These are phyloP conservation scores for Choloepus hoffmanni DNA, from an alignment of 2,113 vertebrate genomes.

Conservation along the genomic window DNA sequence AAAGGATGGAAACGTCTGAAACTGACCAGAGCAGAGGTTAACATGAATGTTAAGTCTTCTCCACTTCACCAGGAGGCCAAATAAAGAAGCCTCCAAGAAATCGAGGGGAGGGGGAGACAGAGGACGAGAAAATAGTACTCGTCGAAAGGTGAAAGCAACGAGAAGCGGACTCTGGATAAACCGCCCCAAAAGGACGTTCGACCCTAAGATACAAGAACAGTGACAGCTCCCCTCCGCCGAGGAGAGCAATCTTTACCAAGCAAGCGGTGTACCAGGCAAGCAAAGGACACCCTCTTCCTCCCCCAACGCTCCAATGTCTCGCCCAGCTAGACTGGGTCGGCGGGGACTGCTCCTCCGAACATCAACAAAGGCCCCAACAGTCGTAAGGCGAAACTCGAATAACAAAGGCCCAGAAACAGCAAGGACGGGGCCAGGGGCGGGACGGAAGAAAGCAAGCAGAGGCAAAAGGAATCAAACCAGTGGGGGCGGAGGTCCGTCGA, in stretches of 20 bases:
- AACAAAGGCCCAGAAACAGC: constrained; percentile 80
- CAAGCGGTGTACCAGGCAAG: background rate
- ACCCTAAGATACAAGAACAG: background rate
- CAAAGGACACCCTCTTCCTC: background rate
- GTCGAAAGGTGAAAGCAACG: background rate
- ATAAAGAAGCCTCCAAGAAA: background rate
- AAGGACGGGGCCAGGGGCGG: constrained; percentile 64
- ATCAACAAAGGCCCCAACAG: constrained; percentile 82
- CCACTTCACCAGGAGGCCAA: background rate
- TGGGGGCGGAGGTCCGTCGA: background rate
- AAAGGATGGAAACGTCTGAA: constrained; percentile 23
- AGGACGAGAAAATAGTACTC: background rate
- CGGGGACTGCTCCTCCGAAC: constrained; percentile 42
- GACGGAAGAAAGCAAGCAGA: constrained; percentile 41
- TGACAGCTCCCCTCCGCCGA: background rate
- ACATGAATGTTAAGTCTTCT: background rate
- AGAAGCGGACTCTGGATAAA: background rate
- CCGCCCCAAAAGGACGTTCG: background rate
- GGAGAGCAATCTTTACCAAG: background rate
- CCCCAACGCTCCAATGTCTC: background rate
- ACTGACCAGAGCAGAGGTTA: constrained; percentile 1
- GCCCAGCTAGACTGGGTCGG: constrained; percentile 45
- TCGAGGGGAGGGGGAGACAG: background rate
- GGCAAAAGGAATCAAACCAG: background rate
- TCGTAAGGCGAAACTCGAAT: constrained; percentile 66